Conservation (phyloP, 2,797 vertebrate genomes). For the Myripristis murdjan region DNA sequence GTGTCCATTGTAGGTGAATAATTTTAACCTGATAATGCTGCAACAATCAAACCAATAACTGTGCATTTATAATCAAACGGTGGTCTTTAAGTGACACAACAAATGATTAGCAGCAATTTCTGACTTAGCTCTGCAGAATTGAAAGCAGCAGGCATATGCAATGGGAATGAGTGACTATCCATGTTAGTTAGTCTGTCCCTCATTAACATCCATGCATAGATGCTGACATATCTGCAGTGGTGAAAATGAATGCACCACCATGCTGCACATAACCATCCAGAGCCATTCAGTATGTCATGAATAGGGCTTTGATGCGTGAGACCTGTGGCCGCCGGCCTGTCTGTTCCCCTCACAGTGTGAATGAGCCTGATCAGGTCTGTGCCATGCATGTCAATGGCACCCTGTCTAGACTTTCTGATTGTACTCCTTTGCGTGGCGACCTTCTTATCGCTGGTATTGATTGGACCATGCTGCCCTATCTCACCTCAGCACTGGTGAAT, state of each 20-base stretch:
- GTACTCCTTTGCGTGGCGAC: conserved; percentile 47
- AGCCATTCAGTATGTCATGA: conserved; percentile 5
- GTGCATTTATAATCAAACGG: no score
- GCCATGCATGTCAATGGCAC: conserved; percentile 63
- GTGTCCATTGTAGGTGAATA: conserved; percentile 3
- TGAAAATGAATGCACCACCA: background rate
- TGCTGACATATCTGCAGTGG: no score
- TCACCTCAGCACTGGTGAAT: conserved; percentile 39
- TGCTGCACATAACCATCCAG: background rate
- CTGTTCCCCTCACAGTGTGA: conserved; percentile 25
- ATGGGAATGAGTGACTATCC: background rate
- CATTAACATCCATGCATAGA: background rate
- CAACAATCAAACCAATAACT: background rate
- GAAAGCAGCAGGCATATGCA: background rate
- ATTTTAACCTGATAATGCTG: background rate
- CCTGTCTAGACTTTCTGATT: conserved; percentile 56
- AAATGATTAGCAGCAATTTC: background rate
- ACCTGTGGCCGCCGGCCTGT: conserved; percentile 17
- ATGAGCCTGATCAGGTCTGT: conserved; percentile 39
- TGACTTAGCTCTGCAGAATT: background rate
- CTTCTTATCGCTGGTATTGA: conserved; percentile 52
- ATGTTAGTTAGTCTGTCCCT: no score
- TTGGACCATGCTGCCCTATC: conserved; percentile 30
- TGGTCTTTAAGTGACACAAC: no score
- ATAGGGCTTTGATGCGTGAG: conserved; percentile 42